Evolutionary conservation across 2,888 invertebrate species (phyloP), one percentile per base, ranked within the genome.

Genomic region (Sphaeridia pumilis): DNA sequence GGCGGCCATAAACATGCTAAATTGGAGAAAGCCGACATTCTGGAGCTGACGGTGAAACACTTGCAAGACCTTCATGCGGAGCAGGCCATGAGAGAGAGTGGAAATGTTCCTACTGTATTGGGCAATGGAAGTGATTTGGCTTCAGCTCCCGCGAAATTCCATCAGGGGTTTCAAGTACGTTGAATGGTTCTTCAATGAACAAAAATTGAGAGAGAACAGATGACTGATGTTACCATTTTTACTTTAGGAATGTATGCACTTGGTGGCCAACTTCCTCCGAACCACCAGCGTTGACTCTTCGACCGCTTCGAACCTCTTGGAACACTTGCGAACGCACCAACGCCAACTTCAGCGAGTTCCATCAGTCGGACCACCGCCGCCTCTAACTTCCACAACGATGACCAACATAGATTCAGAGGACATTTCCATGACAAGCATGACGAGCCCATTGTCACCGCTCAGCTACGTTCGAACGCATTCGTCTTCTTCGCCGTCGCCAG

Each of bases 11-110:
- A 52, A 52, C 52, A 52, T 41, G 31, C 52, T 17, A 52, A 52
- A 52, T 47, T 52, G 46, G 52, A 52, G 47, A 52, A 52, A 34
- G 52, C 52, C 52, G 52, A 52, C 52, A 52, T 52, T 42, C 25
- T 52, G 14, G 52, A 52, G 25, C 20, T 52, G 47, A 52, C 52
- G 14, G 52, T 52, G 34, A 52, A 46, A 31, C 47, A 47, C 43
- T 46, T 52, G n/a, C 52, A 52, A 22, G 45, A 25, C 26, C 31
- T 52, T 28, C 46, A 47, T 14, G 17, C 21, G 22, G 3, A 21
- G 14, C 21, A 34, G 34, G n/a, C 14, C 24, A 45, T 22, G 24
- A 14, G 21, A 22, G 21, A 27, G 12, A 46, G 41, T 24, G 27
- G 20, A 24, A 28, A 45, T 45, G 25, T n/a, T n/a, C n/a, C 5